phyloP scores from a whole-genome alignment of 2,113 vertebrate species.

The Saguinus midas region DNA sequence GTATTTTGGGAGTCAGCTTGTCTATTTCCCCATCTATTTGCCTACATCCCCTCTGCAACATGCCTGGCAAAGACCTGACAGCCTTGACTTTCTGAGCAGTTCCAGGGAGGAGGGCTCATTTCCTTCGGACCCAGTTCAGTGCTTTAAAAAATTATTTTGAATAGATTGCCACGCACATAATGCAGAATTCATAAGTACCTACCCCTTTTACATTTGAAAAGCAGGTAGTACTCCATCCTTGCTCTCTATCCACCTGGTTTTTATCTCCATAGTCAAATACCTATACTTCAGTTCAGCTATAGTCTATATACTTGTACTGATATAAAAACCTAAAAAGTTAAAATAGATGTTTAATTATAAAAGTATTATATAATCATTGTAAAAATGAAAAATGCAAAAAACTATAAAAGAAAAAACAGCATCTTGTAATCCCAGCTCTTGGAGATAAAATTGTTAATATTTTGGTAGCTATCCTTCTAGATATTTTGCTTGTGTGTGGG shows the following conservation, averaged over 20 bases:
- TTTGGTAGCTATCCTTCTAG: constrained; percentile 1
- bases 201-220: neutral
- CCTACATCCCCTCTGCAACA: neutral
- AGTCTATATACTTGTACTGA: neutral
- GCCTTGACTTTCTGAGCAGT: neutral
- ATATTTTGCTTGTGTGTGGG: neutral
- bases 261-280: neutral
- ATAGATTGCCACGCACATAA: neutral
- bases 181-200: neutral
- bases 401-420: neutral
- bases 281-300: neutral
- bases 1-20: neutral
- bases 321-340: neutral
- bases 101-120: neutral
- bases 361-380: neutral
- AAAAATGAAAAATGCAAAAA: neutral
- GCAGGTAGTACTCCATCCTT: neutral
- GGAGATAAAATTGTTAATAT: neutral
- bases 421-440: neutral
- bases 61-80: neutral
- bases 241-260: neutral
- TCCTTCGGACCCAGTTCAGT: neutral
- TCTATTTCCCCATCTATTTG: neutral
- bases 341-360: neutral
- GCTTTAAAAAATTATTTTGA: neutral